Percentiles rank a stretch among this genome's conserved stretches.
Conservation (phyloP, 2,113 vertebrate species). For the Sialia sialis region DNA sequence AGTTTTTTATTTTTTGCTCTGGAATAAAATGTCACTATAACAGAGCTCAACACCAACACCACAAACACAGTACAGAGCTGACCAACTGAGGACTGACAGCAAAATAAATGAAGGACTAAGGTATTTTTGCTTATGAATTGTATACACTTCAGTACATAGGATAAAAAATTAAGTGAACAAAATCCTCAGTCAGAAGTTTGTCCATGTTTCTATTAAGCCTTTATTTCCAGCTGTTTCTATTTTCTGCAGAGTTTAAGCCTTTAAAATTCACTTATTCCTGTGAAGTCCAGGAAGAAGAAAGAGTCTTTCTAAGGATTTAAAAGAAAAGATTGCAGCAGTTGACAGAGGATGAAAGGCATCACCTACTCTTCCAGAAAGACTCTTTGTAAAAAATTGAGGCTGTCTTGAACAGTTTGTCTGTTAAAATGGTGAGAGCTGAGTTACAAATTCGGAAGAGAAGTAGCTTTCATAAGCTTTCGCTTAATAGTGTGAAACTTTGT, state of each 20-base stretch:
- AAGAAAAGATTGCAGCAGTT: background rate
- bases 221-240: background rate
- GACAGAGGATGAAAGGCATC: background rate
- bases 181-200: background rate
- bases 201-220: background rate
- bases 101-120: background rate
- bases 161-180: background rate
- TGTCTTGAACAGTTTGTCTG: background rate
- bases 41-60: background rate
- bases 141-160: background rate
- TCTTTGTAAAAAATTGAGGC: background rate
- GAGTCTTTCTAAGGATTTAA: background rate
- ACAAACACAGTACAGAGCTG: background rate
- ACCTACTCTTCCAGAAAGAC: background rate
- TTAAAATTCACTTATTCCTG: background rate
- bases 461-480: background rate
- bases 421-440: background rate
- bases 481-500: constrained; percentile 1
- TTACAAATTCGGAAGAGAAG: background rate
- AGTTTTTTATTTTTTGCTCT: background rate
- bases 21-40: background rate
- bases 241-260: background rate
- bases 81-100: background rate
- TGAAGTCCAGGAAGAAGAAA: background rate
- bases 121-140: background rate